Percentiles rank a stretch among this genome's conserved stretches.
These are phyloP conservation scores for Andrena chrysosceles DNA, from an alignment of 2,888 invertebrate species.

Conservation along the genomic window DNA sequence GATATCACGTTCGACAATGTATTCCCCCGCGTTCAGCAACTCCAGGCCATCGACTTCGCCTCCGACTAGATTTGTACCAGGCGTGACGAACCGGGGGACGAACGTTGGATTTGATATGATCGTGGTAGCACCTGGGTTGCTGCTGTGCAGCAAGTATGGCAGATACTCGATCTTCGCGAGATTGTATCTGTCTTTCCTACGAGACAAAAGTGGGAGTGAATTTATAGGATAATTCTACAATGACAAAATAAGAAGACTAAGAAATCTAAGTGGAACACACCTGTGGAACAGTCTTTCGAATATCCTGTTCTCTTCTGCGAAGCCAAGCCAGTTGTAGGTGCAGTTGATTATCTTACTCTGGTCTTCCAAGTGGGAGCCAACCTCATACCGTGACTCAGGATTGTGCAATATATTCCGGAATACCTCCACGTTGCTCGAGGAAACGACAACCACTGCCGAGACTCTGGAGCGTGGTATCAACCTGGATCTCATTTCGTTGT, in stretches of 20 bases:
- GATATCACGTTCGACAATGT: constrained; percentile 96
- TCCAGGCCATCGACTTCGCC: constrained; percentile 98
- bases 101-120: constrained; percentile 91
- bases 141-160: constrained; percentile 95
- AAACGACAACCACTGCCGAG: constrained; percentile 96
- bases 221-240: background rate
- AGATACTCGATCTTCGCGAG: constrained; percentile 96
- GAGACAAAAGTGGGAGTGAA: background rate
- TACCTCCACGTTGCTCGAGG: constrained; percentile 95
- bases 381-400: constrained; percentile 95
- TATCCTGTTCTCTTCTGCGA: constrained; percentile 90
- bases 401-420: constrained; percentile 97
- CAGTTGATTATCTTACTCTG: constrained; percentile 98
- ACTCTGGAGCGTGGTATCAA: constrained; percentile 96
- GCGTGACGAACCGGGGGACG: constrained; percentile 91
- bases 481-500: constrained; percentile 88
- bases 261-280: constrained; percentile 67
- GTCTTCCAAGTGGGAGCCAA: constrained; percentile 97
- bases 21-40: constrained; percentile 92
- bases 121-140: constrained; percentile 94
- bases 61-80: constrained; percentile 91
- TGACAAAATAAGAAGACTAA: no score
- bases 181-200: constrained; percentile 96
- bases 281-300: constrained; percentile 91
- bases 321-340: constrained; percentile 97